A percentile compares a stretch with the other conserved stretches of the same genome.
Evolutionary conservation across 2,888 invertebrate species (phyloP).

Genomic region (Embidobia sp.): DNA sequence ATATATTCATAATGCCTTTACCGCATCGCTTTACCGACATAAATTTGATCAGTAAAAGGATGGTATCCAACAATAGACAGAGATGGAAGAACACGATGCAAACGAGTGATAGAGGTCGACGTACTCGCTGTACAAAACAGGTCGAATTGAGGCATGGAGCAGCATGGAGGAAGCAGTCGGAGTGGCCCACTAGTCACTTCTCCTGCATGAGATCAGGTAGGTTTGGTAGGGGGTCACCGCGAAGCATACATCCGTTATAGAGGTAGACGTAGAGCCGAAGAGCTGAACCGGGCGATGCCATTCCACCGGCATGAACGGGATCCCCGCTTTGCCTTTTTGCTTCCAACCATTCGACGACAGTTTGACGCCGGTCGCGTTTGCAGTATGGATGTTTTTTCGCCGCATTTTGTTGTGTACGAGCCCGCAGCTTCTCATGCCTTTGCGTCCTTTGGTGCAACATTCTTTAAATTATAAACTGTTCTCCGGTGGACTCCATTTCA

Average conservation of each 20-base stretch:
- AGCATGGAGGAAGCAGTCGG: too few relatives aligned
- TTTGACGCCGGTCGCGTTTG: slow-evolving; percentile 64
- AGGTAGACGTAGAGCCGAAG: too few relatives aligned
- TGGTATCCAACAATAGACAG: too few relatives aligned
- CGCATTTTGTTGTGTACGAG: slow-evolving; percentile 4
- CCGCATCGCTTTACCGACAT: too few relatives aligned
- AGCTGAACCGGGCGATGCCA: slow-evolving; percentile 63
- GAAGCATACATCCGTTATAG: slow-evolving; percentile 62
- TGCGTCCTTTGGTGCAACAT: slow-evolving; percentile 37
- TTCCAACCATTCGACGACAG: slow-evolving; percentile 63
- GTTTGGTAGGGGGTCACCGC: slow-evolving; percentile 51
- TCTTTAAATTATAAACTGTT: not conserved
- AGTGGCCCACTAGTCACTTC: not conserved
- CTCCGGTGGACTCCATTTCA: not conserved
- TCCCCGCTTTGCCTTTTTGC: slow-evolving; percentile 64
- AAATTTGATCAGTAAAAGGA: too few relatives aligned
- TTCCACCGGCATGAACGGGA: slow-evolving; percentile 63
- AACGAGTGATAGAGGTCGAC: too few relatives aligned
- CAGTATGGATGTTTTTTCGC: slow-evolving; percentile 49
- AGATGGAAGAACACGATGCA: too few relatives aligned
- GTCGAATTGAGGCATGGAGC: slow-evolving; percentile 13
- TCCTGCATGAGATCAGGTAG: too few relatives aligned
- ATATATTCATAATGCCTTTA: too few relatives aligned
- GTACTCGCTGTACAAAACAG: slow-evolving; percentile 32
- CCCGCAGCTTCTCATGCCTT: slow-evolving; percentile 15